phyloP scores from a whole-genome alignment of 2,797 vertebrate species.

The Siniperca obscura region DNA sequence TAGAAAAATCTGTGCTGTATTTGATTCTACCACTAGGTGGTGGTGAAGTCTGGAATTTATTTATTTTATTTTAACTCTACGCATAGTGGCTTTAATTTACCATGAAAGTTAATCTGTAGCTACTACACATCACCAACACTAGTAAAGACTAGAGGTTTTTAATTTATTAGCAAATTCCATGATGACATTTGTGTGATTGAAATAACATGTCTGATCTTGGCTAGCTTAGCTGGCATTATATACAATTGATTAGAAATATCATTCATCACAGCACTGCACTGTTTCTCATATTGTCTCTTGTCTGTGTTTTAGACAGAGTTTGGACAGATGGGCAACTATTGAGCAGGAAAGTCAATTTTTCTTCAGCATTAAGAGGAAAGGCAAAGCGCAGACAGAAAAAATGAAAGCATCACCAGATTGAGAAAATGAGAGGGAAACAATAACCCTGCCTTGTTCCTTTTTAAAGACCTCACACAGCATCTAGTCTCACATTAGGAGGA shows the following conservation, averaged over 20 bases:
- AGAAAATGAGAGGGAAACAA: too few relatives aligned
- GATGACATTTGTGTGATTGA: not conserved
- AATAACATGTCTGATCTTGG: not conserved
- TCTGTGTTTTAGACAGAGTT: constrained; percentile 14
- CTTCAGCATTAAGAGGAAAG: not conserved
- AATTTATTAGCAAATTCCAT: not conserved
- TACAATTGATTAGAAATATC: not conserved
- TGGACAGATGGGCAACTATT: not conserved
- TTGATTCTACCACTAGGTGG: not conserved
- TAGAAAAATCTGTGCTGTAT: not conserved
- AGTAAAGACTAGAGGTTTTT: not conserved
- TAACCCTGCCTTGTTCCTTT: not conserved
- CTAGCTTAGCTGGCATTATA: not conserved
- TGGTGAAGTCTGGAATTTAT: not conserved
- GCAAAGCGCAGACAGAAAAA: too few relatives aligned
- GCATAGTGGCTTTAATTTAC: not conserved
- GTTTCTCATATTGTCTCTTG: constrained; percentile 8
- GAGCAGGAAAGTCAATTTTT: constrained; percentile 2
- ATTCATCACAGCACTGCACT: constrained; percentile 12
- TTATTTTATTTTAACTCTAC: too few relatives aligned
- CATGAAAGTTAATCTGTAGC: not conserved
- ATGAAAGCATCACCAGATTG: too few relatives aligned
- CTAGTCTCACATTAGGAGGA: constrained; percentile 24
- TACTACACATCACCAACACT: not conserved
- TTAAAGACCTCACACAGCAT: constrained; percentile 19